Evolutionary conservation across 2,113 vertebrate genomes (phyloP).

Genomic region (Paramisgurnus dabryanus): DNA sequence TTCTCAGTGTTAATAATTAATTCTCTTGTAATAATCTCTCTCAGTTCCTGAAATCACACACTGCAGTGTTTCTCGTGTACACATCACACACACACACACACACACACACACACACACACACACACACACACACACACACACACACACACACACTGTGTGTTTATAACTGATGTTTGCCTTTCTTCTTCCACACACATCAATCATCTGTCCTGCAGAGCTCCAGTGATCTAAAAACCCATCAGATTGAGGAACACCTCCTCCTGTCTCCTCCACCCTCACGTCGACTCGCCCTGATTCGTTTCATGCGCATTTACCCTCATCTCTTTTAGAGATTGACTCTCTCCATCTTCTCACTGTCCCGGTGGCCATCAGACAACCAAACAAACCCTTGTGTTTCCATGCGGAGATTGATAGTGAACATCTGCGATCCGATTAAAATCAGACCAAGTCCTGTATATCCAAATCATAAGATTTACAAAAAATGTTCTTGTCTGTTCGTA

Average conservation of each 20-base stretch:
- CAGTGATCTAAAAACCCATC: background rate
- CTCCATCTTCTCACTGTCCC: background rate
- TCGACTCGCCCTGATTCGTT: background rate
- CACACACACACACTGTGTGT: background rate
- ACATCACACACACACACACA: background rate
- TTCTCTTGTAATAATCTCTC: background rate
- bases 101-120: background rate
- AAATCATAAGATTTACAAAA: background rate
- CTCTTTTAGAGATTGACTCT: slow-evolving; percentile 3
- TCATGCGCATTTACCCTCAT: background rate
- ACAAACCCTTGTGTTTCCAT: background rate
- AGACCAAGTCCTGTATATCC: background rate
- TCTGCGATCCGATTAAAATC: slow-evolving; percentile 13
- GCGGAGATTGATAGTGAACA: slow-evolving; percentile 1
- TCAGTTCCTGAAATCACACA: background rate
- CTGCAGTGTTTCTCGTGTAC: background rate
- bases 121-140: background rate
- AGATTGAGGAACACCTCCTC: background rate
- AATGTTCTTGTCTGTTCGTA: background rate
- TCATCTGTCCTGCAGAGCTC: background rate
- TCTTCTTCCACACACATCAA: background rate
- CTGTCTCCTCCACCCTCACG: background rate
- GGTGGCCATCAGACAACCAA: background rate
- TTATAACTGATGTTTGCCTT: background rate
- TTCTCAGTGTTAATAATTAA: slow-evolving; percentile 10